A percentile compares a stretch with the other conserved stretches of the same genome.
phyloP scores from a whole-genome alignment of 2,113 vertebrate genomes.

The Coracopsis vasa region DNA sequence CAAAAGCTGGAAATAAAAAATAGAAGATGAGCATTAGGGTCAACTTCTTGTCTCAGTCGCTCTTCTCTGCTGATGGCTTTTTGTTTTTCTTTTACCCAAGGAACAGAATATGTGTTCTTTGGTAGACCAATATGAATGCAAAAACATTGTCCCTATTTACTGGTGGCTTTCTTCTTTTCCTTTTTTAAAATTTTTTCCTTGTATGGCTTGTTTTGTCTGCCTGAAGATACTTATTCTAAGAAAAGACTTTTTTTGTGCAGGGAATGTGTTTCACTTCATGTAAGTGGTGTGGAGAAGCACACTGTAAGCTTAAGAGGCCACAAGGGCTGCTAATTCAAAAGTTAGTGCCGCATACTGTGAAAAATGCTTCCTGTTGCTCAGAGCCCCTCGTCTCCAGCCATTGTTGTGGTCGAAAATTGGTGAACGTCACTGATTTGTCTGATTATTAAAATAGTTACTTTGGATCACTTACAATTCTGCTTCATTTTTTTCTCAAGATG shows the following conservation, averaged over 20 bases:
- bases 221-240: neutral
- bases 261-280: neutral
- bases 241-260: neutral
- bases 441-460: neutral
- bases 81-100: neutral
- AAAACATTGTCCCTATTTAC: neutral
- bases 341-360: neutral
- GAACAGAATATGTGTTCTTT: neutral
- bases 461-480: neutral
- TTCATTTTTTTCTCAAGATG: neutral
- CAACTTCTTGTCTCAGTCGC: neutral
- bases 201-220: neutral
- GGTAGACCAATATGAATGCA: neutral
- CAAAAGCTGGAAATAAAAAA: neutral
- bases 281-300: neutral
- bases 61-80: neutral
- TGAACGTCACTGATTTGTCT: neutral
- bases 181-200: neutral
- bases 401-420: neutral
- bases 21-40: neutral
- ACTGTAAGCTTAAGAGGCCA: neutral
- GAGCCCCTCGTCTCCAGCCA: neutral
- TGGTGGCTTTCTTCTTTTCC: neutral
- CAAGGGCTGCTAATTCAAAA: neutral
- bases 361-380: neutral